A percentile compares a stretch with the other conserved stretches of the same genome.
Conservation (phyloP, 2,797 vertebrate species). For the Adelosebastes latens region DNA sequence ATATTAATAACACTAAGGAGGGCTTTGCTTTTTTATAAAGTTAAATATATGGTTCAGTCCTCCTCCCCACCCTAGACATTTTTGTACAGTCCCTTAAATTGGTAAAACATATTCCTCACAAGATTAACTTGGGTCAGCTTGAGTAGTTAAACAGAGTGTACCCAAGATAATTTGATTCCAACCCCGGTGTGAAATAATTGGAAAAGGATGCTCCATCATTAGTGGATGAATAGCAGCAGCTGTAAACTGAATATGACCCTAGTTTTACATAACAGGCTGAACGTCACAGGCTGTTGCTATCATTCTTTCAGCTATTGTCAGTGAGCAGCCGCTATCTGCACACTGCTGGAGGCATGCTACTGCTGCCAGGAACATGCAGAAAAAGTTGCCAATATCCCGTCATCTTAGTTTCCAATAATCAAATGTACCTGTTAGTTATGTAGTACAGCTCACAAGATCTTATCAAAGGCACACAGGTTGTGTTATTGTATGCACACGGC, state of each 20-base stretch:
- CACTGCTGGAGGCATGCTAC: not conserved
- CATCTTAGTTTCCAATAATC: conserved; percentile 5
- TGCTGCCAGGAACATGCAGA: not conserved
- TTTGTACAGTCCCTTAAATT: not conserved
- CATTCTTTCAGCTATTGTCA: not conserved
- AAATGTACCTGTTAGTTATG: not conserved
- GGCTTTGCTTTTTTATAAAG: not conserved
- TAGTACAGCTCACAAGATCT: not conserved
- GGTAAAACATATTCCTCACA: not conserved
- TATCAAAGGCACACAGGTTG: not conserved
- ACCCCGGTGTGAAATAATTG: not conserved
- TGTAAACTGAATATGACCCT: not conserved
- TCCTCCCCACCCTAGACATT: not conserved
- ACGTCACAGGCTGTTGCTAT: not conserved
- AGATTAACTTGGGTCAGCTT: not conserved
- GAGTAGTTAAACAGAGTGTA: not conserved
- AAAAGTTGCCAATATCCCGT: not conserved
- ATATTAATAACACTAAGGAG: not conserved
- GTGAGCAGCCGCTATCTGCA: not conserved
- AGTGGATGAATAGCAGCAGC: not conserved
- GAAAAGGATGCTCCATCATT: not conserved
- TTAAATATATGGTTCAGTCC: not conserved
- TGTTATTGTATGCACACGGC: not conserved
- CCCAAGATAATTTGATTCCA: not conserved
- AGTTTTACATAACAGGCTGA: not conserved